phyloP scores from a whole-genome alignment of 2,888 invertebrate genomes.

The Clitarchus hookeri region DNA sequence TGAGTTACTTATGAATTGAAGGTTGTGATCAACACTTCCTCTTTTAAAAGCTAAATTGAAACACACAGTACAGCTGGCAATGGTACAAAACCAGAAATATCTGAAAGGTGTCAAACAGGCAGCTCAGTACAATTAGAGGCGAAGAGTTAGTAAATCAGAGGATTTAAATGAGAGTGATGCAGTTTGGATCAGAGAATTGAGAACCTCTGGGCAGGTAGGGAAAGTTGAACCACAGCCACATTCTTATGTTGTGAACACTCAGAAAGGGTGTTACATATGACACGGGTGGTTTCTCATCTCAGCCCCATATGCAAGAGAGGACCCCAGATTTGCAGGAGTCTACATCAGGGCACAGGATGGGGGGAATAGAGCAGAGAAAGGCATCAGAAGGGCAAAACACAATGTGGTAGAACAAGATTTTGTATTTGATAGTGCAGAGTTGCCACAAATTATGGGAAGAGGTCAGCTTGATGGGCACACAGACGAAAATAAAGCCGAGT shows the following conservation, averaged over 20 bases:
- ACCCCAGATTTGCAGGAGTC: no score
- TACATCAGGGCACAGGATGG: no score
- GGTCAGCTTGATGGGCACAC: no score
- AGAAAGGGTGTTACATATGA: background rate
- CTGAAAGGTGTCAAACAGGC: background rate
- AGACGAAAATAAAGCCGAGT: no score
- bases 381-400: no score
- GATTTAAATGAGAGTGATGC: background rate
- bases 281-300: background rate
- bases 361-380: no score
- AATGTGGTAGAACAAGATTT: no score
- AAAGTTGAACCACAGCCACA: background rate
- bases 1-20: background rate
- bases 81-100: background rate
- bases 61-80: background rate
- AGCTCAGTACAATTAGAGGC: background rate
- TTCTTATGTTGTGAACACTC: background rate
- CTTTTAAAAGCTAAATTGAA: background rate
- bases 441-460: no score
- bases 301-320: background rate
- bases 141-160: background rate
- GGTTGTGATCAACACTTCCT: constrained; percentile 30
- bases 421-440: no score
- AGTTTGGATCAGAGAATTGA: background rate
- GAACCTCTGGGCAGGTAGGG: background rate